A percentile compares a stretch with the other conserved stretches of the same genome.
These are phyloP conservation scores for Trichacis sp. DNA, from an alignment of 2,888 invertebrate species.

Conservation along the genomic window DNA sequence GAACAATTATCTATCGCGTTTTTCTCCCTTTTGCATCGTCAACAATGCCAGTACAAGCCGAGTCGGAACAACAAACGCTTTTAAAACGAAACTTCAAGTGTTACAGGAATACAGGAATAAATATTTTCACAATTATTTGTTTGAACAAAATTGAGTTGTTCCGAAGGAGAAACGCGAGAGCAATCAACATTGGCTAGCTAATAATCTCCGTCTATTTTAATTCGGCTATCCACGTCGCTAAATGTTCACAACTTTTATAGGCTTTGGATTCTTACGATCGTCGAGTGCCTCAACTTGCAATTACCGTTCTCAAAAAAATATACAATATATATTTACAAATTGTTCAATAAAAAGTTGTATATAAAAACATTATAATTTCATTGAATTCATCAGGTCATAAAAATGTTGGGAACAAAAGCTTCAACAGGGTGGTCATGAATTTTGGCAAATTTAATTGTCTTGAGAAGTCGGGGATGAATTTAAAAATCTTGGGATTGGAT, in stretches of 20 bases:
- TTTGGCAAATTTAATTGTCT: too few species aligned
- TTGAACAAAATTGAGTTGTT: too few species aligned
- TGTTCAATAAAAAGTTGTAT: not conserved
- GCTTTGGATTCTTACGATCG: conserved; percentile 25
- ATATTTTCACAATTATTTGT: too few species aligned
- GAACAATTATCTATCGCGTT: conserved; percentile 22
- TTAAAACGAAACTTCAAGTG: not conserved
- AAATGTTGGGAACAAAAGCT: not conserved
- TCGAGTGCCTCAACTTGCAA: not conserved
- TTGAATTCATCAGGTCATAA: not conserved
- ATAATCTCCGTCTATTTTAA: conserved; percentile 27
- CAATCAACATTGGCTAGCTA: conserved; percentile 31
- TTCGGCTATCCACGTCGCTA: conserved; percentile 33
- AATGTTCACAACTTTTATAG: conserved; percentile 37
- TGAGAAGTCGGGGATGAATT: too few species aligned
- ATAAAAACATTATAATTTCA: not conserved
- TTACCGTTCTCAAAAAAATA: not conserved
- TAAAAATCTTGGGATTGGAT: too few species aligned
- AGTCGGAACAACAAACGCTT: conserved; percentile 6
- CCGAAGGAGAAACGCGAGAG: conserved; percentile 18
- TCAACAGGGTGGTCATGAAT: too few species aligned
- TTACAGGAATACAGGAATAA: too few species aligned
- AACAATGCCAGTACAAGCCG: conserved; percentile 14
- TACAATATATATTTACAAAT: not conserved
- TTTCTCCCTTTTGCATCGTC: conserved; percentile 14